phyloP scores from a whole-genome alignment of 2,113 vertebrate genomes.

The Lophius piscatorius region DNA sequence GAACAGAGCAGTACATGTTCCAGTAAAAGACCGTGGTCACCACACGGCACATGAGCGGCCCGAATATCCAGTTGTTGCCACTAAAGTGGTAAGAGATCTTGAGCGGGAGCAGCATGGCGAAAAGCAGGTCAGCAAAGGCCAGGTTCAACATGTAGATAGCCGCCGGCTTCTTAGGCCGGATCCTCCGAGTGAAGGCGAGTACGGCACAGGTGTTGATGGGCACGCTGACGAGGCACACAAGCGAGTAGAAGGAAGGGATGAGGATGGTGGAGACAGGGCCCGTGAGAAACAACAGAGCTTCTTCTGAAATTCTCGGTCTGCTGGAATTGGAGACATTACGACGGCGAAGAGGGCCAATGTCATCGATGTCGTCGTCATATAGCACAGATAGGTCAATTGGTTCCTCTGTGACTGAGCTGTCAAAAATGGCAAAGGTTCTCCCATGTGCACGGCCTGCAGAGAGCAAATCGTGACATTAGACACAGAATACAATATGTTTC shows the following conservation, averaged over 20 bases:
- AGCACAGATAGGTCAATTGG: neutral
- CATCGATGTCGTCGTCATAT: rapidly evolving
- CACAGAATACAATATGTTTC: no score
- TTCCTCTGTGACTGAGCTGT: constrained; percentile 2
- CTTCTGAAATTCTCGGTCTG: constrained; percentile 57
- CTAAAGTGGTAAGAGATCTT: constrained; percentile 89
- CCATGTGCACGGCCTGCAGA: rapidly evolving
- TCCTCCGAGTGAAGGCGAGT: constrained; percentile 80
- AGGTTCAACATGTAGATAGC: constrained; percentile 93
- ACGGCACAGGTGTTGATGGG: constrained; percentile 87
- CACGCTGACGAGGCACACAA: constrained; percentile 84
- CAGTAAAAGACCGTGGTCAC: constrained; percentile 90
- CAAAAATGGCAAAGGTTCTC: constrained; percentile 4
- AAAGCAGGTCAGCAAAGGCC: constrained; percentile 86
- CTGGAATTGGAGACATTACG: rapidly evolving
- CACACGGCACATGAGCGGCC: constrained; percentile 82
- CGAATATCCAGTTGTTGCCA: constrained; percentile 90
- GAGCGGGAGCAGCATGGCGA: constrained; percentile 87
- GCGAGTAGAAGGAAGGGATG: constrained; percentile 86
- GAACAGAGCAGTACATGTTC: constrained; percentile 95
- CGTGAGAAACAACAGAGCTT: constrained; percentile 80
- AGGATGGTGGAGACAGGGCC: constrained; percentile 82
- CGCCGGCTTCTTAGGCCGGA: constrained; percentile 88
- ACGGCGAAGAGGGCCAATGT: rapidly evolving
- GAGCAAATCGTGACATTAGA: neutral